Conservation (phyloP, 2,888 invertebrate genomes). For the Napeogenes sylphis region DNA sequence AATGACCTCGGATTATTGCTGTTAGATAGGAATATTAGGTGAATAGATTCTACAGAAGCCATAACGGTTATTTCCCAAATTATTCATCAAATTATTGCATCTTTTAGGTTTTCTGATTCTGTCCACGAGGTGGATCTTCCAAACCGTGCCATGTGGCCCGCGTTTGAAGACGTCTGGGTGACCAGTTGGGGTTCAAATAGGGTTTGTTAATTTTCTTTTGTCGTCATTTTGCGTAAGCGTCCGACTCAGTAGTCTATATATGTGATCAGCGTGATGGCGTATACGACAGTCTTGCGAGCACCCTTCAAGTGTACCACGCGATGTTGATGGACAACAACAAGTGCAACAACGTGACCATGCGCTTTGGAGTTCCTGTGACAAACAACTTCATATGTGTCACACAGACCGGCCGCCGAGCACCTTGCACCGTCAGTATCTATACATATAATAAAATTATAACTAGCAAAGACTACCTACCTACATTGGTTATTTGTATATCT, state of each 20-base stretch:
- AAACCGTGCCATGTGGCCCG: constrained; percentile 57
- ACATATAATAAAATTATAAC: neutral
- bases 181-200: constrained; percentile 64
- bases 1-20: constrained; percentile 55
- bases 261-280: constrained; percentile 58
- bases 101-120: constrained; percentile 53
- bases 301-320: constrained; percentile 57
- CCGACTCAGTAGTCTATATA: neutral
- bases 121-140: constrained; percentile 60
- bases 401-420: constrained; percentile 53
- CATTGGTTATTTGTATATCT: no score
- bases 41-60: constrained; percentile 14
- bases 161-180: constrained; percentile 65
- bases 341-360: constrained; percentile 60
- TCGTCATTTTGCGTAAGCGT: neutral
- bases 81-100: neutral
- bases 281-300: constrained; percentile 37
- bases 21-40: constrained; percentile 52
- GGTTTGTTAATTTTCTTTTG: constrained; percentile 40
- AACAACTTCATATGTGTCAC: constrained; percentile 62
- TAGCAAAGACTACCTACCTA: no score
- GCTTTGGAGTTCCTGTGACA: constrained; percentile 55
- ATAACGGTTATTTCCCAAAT: neutral
- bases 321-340: constrained; percentile 44
- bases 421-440: constrained; percentile 57